Evolutionary conservation across 2,113 vertebrate genomes (phyloP).

Genomic region (Entomyzon cyanotis): DNA sequence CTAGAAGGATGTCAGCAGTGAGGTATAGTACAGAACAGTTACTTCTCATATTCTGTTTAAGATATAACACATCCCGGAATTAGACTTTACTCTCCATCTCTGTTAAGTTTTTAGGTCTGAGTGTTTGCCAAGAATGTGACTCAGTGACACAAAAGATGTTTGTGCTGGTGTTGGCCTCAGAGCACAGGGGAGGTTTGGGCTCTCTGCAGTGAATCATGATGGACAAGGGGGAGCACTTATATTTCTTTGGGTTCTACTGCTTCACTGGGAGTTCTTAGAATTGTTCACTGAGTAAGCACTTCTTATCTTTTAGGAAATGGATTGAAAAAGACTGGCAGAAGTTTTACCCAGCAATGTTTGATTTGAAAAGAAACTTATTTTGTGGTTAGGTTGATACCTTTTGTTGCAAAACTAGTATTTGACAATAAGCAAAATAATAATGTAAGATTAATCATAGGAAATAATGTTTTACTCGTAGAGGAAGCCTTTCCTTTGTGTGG

Average conservation of each 20-base stretch:
- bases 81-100: neutral
- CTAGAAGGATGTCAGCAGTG: conserved; percentile 30
- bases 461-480: neutral
- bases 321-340: neutral
- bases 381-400: neutral
- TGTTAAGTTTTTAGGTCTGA: neutral
- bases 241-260: neutral
- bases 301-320: neutral
- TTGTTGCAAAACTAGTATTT: neutral
- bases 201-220: neutral
- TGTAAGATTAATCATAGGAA: neutral
- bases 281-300: neutral
- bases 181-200: neutral
- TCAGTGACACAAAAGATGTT: neutral
- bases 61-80: neutral
- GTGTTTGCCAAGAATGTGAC: neutral
- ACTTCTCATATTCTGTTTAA: neutral
- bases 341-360: neutral
- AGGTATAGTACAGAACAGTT: conserved; percentile 39
- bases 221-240: neutral
- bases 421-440: neutral
- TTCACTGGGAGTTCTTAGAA: neutral
- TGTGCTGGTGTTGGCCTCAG: neutral
- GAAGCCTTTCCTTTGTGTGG: neutral
- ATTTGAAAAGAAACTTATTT: neutral